phyloP scores from a whole-genome alignment of 2,797 vertebrate genomes.

The Gobio occitaniae region DNA sequence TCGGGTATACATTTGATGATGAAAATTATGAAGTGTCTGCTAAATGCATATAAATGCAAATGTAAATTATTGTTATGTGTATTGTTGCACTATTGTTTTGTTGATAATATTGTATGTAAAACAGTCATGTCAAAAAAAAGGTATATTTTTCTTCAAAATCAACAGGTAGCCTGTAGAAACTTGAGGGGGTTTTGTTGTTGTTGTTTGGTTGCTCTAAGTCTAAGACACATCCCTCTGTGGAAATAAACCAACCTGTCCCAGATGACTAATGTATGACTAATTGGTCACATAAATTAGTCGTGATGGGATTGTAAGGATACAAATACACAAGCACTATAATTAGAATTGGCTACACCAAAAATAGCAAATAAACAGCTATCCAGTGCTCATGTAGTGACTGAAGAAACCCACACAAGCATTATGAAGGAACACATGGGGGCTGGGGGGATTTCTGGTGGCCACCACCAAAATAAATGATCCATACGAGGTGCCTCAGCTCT shows the following conservation, averaged over 20 bases:
- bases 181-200: not conserved
- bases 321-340: not conserved
- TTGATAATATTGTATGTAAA: not conserved
- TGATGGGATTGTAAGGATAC: not conserved
- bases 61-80: not conserved
- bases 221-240: too few species aligned
- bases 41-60: not conserved
- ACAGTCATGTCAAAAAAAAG: not conserved
- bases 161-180: not conserved
- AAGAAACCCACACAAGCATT: conserved; percentile 13
- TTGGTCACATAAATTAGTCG: not conserved
- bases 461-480: conserved; percentile 38
- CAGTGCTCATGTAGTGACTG: not conserved
- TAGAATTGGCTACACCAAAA: not conserved
- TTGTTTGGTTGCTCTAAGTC: not conserved
- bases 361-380: not conserved
- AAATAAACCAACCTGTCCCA: not conserved
- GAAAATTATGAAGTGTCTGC: not conserved
- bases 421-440: conserved; percentile 69
- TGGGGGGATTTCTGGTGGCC: conserved; percentile 62
- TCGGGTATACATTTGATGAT: too few species aligned
- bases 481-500: conserved; percentile 39
- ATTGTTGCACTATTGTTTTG: not conserved
- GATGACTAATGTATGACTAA: not conserved
- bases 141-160: not conserved